Evolutionary conservation across 2,113 vertebrate species (phyloP).

Genomic region (Alligator mississippiensis): DNA sequence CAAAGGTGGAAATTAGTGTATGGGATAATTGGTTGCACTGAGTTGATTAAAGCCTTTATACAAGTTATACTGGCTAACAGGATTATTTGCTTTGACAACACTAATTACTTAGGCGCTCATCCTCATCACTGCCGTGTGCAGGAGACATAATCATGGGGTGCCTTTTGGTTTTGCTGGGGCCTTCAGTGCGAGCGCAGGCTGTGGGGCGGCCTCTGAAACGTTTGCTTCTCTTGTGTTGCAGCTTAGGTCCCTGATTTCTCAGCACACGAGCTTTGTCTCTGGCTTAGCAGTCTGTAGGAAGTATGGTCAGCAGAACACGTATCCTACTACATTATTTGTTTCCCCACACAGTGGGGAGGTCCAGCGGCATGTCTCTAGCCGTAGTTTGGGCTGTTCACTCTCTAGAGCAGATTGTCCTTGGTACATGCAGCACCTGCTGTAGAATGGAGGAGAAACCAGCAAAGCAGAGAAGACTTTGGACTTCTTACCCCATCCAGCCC

Average conservation of each 20-base stretch:
- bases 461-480: background rate
- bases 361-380: background rate
- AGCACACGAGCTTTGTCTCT: background rate
- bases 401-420: background rate
- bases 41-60: background rate
- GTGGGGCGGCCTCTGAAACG: fast-evolving
- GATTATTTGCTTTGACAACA: conserved; percentile 14
- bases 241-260: background rate
- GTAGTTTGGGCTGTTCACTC: background rate
- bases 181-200: background rate
- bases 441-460: background rate
- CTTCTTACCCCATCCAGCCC: conserved; percentile 9
- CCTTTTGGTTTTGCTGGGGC: background rate
- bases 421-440: fast-evolving
- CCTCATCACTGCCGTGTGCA: background rate
- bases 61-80: background rate
- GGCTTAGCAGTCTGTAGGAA: background rate
- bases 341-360: background rate
- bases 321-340: background rate
- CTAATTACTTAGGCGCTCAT: background rate
- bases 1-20: fast-evolving
- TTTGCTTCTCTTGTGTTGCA: fast-evolving
- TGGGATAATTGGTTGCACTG: background rate
- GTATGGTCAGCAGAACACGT: fast-evolving
- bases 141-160: background rate